Base-by-base conservation (phyloP, 1,140 invertebrate genomes). In the Drosophila nannoptera region DNA sequence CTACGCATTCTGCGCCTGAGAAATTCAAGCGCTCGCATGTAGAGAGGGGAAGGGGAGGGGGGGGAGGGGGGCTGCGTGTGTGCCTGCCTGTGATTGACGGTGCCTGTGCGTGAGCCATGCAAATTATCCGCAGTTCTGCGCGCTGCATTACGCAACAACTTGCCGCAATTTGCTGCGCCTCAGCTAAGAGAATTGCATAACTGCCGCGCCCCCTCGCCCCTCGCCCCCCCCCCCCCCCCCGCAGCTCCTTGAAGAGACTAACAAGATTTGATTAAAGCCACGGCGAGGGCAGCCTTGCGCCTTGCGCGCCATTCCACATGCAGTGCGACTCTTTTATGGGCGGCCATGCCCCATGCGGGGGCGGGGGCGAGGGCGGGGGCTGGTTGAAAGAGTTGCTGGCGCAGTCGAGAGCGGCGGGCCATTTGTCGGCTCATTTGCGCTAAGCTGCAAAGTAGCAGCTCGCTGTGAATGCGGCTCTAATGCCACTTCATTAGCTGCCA, bases 401-500 rank as follows among this genome's bases (percentile, higher is more conserved):
- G 4, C 35, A 31, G 32, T 48, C 22, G 29, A 64, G 63, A n/a
- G 50, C 49, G 46, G 53, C 31, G 54, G 54, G 66, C 55, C 67
- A 69, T 73, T 73, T 69, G 70, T 67, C 60, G 59, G 67, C 70
- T 73, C 70, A 69, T 73, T 73, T 73, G 48, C 62, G 48, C 43
- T 38, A 50, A 70, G 55, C 49, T 70, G 68, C 59, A 62, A 63
- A 55, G 65, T 62, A 48, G 50, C 49, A 54, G 43, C 53, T 12
- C 49, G 53, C 33, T 22, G 35, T 53, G 50, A 49, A 50, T 49
- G 50, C 43, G 11, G 49, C 42, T 52, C 71, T 74, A 74, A 74
- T 74, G 72, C 69, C 58, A 71, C 72, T 74, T 74, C 72, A 74
- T 74, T 74, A 74, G 72, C 68, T 67, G 49, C 14, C 61, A 65